Percentiles rank a stretch among this genome's conserved stretches.
phyloP scores from a whole-genome alignment of 2,113 vertebrate genomes.

The Phylloscopus whistleri region DNA sequence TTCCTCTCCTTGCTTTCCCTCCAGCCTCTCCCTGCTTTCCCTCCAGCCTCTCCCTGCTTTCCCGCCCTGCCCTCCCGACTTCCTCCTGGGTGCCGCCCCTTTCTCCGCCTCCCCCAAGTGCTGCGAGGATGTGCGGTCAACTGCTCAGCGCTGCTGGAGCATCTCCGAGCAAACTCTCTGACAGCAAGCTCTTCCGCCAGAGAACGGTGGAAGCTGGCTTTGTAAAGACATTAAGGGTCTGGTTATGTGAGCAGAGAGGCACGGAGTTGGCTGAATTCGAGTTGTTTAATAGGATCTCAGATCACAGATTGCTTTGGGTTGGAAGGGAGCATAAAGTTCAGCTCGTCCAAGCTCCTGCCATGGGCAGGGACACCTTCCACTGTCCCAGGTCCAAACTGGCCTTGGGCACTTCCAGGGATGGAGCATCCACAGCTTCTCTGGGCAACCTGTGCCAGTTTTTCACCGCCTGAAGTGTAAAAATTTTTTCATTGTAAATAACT shows the following conservation, averaged over 20 bases:
- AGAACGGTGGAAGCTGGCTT: rapidly evolving
- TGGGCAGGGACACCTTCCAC: not conserved
- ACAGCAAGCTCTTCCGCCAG: rapidly evolving
- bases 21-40: rapidly evolving
- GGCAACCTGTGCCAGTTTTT: not conserved
- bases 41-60: rapidly evolving
- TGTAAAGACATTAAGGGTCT: too few relatives aligned
- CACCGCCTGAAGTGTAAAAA: not conserved
- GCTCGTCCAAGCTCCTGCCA: rapidly evolving
- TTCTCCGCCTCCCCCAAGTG: rapidly evolving
- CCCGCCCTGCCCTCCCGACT: not conserved
- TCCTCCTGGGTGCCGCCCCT: too few relatives aligned
- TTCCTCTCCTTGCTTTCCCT: rapidly evolving
- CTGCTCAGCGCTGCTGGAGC: not conserved
- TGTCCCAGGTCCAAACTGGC: too few relatives aligned
- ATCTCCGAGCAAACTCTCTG: not conserved
- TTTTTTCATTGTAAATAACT: not conserved
- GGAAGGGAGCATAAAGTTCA: not conserved
- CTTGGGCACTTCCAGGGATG: too few relatives aligned
- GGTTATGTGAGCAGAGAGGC: not conserved
- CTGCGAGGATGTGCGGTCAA: rapidly evolving
- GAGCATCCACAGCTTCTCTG: not conserved
- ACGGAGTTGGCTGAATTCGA: rapidly evolving
- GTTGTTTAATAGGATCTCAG: not conserved
- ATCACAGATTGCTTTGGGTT: not conserved